Conservation (phyloP, 1,140 invertebrate genomes). For the Augochlora pura region DNA sequence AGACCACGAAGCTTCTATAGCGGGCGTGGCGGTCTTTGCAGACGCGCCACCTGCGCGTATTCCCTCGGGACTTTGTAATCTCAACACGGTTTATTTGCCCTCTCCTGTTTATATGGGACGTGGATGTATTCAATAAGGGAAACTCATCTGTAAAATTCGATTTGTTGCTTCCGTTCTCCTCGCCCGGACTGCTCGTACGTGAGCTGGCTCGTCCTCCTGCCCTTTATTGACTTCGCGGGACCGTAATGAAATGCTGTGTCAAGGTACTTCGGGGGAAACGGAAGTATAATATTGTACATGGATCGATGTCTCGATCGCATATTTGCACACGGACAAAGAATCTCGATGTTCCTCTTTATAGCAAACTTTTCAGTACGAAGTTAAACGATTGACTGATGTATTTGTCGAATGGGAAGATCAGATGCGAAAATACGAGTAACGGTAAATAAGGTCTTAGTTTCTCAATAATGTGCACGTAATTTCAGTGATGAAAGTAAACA, state of each 20-base stretch:
- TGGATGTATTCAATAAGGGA: conserved; percentile 75
- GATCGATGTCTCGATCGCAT: background rate
- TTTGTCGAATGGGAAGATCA: too few species aligned
- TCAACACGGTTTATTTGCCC: conserved; percentile 76
- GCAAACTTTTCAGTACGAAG: too few species aligned
- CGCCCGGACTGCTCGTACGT: conserved; percentile 9
- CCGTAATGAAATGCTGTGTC: conserved; percentile 13
- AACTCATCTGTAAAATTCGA: conserved; percentile 77
- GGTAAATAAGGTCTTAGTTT: too few species aligned
- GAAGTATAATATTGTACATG: background rate
- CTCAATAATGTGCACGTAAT: too few species aligned
- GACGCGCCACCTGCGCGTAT: conserved; percentile 73
- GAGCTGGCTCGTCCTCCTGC: conserved; percentile 17
- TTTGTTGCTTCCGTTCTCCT: conserved; percentile 59
- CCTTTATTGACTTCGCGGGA: conserved; percentile 30
- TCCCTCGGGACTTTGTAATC: conserved; percentile 74
- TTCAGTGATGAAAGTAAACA: too few species aligned
- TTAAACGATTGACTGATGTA: too few species aligned
- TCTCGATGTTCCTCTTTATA: too few species aligned
- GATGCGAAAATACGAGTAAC: too few species aligned
- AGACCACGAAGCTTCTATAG: conserved; percentile 71
- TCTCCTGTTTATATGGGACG: conserved; percentile 71
- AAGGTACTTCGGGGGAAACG: background rate
- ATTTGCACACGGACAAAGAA: background rate
- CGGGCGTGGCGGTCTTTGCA: conserved; percentile 54